A percentile compares a stretch with the other conserved stretches of the same genome.
phyloP scores from a whole-genome alignment of 30 jellyfish, hydroid and myxozoan genomes.

The Rhopilema esculentum region DNA sequence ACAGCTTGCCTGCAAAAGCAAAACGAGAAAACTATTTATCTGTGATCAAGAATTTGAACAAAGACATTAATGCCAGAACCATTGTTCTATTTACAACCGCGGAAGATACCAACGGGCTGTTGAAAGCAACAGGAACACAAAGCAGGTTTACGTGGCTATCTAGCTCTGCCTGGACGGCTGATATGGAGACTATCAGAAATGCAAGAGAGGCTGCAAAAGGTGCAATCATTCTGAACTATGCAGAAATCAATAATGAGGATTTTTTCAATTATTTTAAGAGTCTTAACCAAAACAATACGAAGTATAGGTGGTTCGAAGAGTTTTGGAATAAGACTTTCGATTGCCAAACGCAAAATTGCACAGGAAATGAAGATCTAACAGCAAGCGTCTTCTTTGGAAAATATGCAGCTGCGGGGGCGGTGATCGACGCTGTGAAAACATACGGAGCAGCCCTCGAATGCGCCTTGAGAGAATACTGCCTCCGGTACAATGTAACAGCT shows the following conservation, averaged over 20 bases:
- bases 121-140: constrained; percentile 35
- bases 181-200: constrained; percentile 21
- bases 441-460: constrained; percentile 38
- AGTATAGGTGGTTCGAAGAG: constrained; percentile 57
- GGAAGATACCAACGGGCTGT: constrained; percentile 60
- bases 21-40: constrained; percentile 2
- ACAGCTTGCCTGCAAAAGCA: constrained; percentile 31
- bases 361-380: constrained; percentile 40
- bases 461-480: background rate
- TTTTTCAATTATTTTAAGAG: constrained; percentile 32
- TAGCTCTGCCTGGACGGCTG: constrained; percentile 48
- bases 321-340: constrained; percentile 63
- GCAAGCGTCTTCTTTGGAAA: constrained; percentile 28
- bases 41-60: constrained; percentile 6
- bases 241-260: background rate
- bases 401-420: constrained; percentile 34
- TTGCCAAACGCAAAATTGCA: constrained; percentile 13
- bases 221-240: constrained; percentile 43
- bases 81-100: constrained; percentile 45
- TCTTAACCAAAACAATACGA: constrained; percentile 10
- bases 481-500: background rate
- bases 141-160: constrained; percentile 30
- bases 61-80: constrained; percentile 41
- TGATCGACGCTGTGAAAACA: constrained; percentile 45
- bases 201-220: constrained; percentile 66